Evolutionary conservation across 1,140 invertebrate genomes (phyloP).

Genomic region (Bombus pyrosoma): DNA sequence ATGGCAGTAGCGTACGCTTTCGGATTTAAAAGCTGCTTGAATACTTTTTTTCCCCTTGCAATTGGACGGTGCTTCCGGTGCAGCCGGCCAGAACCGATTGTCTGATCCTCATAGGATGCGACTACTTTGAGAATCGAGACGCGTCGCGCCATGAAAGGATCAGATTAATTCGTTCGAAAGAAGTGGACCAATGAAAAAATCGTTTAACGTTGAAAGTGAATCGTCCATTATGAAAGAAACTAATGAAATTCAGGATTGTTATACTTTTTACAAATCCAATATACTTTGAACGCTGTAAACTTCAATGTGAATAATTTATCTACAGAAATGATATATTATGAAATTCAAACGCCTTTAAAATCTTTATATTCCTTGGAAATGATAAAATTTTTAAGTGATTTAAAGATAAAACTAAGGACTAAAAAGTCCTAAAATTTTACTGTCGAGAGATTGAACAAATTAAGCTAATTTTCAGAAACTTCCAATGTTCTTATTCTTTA

Average conservation of each 20-base stretch:
- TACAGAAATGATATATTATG: too few relatives aligned
- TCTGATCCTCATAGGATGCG: neutral
- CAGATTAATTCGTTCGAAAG: neutral
- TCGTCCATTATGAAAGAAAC: neutral
- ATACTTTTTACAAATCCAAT: neutral
- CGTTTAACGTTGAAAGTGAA: neutral
- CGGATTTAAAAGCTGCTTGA: conserved; percentile 57
- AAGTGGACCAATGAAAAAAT: neutral
- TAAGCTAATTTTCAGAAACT: too few relatives aligned
- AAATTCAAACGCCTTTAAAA: too few relatives aligned
- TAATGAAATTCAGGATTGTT: neutral
- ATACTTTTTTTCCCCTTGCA: conserved; percentile 18
- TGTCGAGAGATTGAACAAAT: too few relatives aligned
- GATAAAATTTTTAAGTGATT: too few relatives aligned
- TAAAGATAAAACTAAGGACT: too few relatives aligned
- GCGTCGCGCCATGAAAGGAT: too few relatives aligned
- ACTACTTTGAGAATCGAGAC: neutral
- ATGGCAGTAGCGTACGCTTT: conserved; percentile 68
- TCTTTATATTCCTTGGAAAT: too few relatives aligned
- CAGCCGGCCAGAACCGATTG: neutral
- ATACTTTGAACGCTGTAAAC: neutral
- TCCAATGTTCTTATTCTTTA: too few relatives aligned
- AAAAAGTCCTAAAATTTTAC: too few relatives aligned
- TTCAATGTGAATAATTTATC: neutral
- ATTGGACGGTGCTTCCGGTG: conserved; percentile 29